Conservation (phyloP, 2,113 vertebrate genomes). For the Pongo pygmaeus region DNA sequence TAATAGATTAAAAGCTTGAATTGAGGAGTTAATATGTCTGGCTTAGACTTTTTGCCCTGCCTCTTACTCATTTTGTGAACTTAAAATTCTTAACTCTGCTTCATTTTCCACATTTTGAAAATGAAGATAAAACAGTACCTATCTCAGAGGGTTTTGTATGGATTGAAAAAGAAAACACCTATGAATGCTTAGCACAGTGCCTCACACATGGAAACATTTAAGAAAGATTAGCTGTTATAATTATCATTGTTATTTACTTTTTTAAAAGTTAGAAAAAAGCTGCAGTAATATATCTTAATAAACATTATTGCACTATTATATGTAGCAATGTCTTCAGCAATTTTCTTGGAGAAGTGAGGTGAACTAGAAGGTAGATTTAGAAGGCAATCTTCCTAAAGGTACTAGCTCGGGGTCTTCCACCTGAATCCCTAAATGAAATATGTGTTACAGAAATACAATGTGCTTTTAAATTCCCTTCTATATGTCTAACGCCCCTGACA, state of each 20-base stretch:
- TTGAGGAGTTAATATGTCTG: not conserved
- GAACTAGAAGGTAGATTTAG: not conserved
- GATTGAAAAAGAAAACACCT: not conserved
- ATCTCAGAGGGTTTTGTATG: not conserved
- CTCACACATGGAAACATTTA: not conserved
- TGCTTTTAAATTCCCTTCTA: not conserved
- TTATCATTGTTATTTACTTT: not conserved
- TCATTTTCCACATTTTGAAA: not conserved
- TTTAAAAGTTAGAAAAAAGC: not conserved
- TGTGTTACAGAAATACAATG: not conserved
- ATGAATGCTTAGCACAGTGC: not conserved
- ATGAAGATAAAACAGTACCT: not conserved
- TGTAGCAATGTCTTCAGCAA: not conserved
- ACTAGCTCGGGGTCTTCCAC: fast-evolving
- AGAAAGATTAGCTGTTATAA: not conserved
- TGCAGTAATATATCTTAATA: not conserved
- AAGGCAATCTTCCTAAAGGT: not conserved
- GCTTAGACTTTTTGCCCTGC: not conserved
- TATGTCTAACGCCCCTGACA: not conserved
- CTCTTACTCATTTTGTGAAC: not conserved
- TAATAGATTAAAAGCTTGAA: not conserved
- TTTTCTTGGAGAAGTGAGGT: not conserved
- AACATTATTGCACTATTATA: not conserved
- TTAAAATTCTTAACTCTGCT: not conserved
- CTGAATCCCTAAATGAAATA: not conserved